These are phyloP conservation scores for Lipophrys pholis DNA, from an alignment of 2,113 vertebrate species.

Conservation along the genomic window DNA sequence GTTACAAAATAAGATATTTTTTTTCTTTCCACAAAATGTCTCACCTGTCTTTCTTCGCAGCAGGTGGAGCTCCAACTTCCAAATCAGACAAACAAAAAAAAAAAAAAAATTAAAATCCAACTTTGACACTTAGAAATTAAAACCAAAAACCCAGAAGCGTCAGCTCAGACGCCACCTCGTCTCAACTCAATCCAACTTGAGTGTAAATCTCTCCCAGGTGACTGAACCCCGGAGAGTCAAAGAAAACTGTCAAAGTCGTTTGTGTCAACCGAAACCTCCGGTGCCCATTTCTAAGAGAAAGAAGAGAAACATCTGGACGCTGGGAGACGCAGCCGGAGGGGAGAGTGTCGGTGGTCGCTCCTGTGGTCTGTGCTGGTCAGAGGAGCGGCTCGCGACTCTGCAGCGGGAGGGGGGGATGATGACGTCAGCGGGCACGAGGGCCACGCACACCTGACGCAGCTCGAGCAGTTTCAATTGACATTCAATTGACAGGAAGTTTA, in stretches of 20 bases:
- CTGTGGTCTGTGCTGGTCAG: background rate
- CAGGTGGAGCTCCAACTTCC: slow-evolving; percentile 42
- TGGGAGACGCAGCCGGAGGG: background rate
- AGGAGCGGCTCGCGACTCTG: slow-evolving; percentile 23
- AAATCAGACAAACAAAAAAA: background rate
- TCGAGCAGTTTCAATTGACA: no score
- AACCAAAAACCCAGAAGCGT: background rate
- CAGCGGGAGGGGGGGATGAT: slow-evolving; percentile 41
- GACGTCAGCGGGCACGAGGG: slow-evolving; percentile 64
- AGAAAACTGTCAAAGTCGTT: background rate
- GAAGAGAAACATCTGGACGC: slow-evolving; percentile 54
- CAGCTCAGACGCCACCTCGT: no score
- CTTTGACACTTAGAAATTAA: background rate
- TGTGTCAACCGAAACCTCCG: slow-evolving; percentile 65
- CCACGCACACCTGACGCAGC: no score
- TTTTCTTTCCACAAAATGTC: slow-evolving; percentile 12
- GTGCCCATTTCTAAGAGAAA: slow-evolving; percentile 40
- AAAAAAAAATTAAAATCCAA: background rate
- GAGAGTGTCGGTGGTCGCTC: slow-evolving; percentile 20
- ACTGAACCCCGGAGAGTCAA: background rate
- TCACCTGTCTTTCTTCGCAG: slow-evolving; percentile 63
- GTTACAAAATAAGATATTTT: background rate
- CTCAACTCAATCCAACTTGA: no score
- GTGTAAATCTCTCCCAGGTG: no score
- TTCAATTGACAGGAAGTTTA: no score